Evolutionary conservation across 2,113 vertebrate species (phyloP).

Genomic region (Ictalurus punctatus): DNA sequence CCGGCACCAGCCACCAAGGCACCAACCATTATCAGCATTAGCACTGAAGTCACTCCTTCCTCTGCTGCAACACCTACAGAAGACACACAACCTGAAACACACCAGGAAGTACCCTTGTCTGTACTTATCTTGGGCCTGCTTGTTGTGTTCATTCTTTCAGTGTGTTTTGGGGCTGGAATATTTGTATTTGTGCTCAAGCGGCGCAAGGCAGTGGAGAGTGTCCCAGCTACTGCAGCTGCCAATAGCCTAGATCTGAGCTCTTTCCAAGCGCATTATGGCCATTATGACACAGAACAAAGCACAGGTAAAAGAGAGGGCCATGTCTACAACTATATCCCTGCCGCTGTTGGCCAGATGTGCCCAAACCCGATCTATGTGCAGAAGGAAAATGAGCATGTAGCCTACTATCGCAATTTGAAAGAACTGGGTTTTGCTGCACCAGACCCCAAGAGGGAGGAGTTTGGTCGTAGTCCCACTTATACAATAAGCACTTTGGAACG

Average conservation of each 20-base stretch:
- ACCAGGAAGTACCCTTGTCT: conserved; percentile 91
- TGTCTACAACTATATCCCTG: conserved; percentile 94
- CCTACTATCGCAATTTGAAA: conserved; percentile 91
- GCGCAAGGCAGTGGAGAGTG: conserved; percentile 86
- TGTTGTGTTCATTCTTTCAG: conserved; percentile 94
- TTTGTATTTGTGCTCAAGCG: conserved; percentile 96
- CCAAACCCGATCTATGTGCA: conserved; percentile 99
- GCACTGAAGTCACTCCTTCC: conserved; percentile 72
- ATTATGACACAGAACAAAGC: conserved; percentile 82
- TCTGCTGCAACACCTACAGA: conserved; percentile 77
- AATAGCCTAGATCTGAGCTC: conserved; percentile 92
- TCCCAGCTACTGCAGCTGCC: conserved; percentile 63
- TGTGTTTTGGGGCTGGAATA: conserved; percentile 94
- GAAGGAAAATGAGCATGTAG: conserved; percentile 88
- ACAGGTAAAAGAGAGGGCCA: conserved; percentile 86
- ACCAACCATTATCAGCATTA: conserved; percentile 76
- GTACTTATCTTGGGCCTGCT: conserved; percentile 95
- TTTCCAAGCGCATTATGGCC: conserved; percentile 92
- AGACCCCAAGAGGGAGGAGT: conserved; percentile 83
- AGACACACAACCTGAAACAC: conserved; percentile 81
- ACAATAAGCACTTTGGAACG: conserved; percentile 91
- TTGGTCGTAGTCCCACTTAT: conserved; percentile 79
- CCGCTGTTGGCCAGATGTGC: conserved; percentile 93
- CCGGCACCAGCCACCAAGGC: conserved; percentile 73
- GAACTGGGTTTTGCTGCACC: conserved; percentile 85